A percentile compares a stretch with the other conserved stretches of the same genome.
Evolutionary conservation across 2,797 vertebrate species (phyloP).

Genomic region (Taenioides sp.): DNA sequence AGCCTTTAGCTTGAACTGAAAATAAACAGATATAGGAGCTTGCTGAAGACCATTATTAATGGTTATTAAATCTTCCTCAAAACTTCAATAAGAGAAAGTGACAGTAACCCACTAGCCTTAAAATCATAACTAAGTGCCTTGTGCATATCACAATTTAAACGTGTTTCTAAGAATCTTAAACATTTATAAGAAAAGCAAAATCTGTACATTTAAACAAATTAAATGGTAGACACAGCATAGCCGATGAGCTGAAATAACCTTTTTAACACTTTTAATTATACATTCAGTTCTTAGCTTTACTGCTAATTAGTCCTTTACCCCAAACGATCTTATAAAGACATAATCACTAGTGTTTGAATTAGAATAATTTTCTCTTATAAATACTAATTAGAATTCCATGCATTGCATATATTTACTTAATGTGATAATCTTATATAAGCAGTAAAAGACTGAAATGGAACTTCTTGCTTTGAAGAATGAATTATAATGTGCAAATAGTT

Average conservation of each 20-base stretch:
- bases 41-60: not conserved
- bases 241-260: not conserved
- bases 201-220: not conserved
- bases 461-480: conserved; percentile 22
- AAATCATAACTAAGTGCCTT: not conserved
- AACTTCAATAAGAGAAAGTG: not conserved
- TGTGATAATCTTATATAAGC: conserved; percentile 15
- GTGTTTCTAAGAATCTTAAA: no score
- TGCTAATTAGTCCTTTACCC: not conserved
- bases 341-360: not conserved
- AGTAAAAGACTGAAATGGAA: conserved; percentile 12
- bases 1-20: not conserved
- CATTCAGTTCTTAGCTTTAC: not conserved
- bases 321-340: not conserved
- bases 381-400: not conserved
- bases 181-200: not conserved
- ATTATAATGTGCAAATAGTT: not conserved
- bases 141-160: no score
- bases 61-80: not conserved
- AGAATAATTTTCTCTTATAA: not conserved
- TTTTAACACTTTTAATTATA: not conserved
- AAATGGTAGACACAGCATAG: no score
- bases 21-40: not conserved
- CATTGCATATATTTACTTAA: not conserved
- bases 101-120: not conserved